Conservation (phyloP, 2,888 invertebrate species). For the Drosophila meridionalis region DNA sequence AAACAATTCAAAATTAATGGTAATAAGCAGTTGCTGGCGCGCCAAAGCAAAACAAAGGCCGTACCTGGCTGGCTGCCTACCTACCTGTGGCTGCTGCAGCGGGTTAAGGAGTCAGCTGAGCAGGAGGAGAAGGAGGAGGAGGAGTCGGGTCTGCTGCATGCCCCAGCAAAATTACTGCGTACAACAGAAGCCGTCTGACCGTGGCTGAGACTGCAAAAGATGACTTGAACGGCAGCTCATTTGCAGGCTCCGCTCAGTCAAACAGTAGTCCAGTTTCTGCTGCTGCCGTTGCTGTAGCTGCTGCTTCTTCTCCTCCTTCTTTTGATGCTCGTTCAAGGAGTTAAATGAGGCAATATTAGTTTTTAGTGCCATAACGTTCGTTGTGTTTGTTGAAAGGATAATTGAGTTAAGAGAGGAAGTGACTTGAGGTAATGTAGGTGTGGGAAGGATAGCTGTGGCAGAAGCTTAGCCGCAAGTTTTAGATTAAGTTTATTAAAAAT, state of each 20-base stretch:
- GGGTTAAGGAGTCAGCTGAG: constrained; percentile 2
- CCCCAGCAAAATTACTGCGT: constrained; percentile 85
- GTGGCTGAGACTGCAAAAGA: constrained; percentile 38
- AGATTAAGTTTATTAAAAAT: too few relatives aligned
- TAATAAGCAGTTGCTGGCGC: constrained; percentile 84
- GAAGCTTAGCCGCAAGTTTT: too few relatives aligned
- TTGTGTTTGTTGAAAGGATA: not conserved
- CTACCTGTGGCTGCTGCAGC: constrained; percentile 26
- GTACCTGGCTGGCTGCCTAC: constrained; percentile 49
- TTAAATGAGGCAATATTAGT: constrained; percentile 5
- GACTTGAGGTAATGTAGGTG: not conserved
- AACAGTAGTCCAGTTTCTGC: constrained; percentile 72
- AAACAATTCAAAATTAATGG: constrained; percentile 85
- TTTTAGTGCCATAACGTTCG: not conserved
- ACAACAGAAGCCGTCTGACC: constrained; percentile 85
- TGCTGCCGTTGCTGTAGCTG: not conserved
- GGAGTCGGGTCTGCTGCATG: constrained; percentile 37
- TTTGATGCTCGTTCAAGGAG: not conserved
- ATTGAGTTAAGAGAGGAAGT: not conserved
- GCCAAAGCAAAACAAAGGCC: constrained; percentile 67
- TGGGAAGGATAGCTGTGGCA: not conserved
- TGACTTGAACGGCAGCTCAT: constrained; percentile 57
- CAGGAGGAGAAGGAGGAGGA: constrained; percentile 22
- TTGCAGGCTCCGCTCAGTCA: constrained; percentile 65
- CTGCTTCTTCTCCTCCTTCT: constrained; percentile 14